Percentiles rank a stretch among this genome's conserved stretches.
Conservation (phyloP, 2,113 vertebrate species). For the Saguinus imperator region DNA sequence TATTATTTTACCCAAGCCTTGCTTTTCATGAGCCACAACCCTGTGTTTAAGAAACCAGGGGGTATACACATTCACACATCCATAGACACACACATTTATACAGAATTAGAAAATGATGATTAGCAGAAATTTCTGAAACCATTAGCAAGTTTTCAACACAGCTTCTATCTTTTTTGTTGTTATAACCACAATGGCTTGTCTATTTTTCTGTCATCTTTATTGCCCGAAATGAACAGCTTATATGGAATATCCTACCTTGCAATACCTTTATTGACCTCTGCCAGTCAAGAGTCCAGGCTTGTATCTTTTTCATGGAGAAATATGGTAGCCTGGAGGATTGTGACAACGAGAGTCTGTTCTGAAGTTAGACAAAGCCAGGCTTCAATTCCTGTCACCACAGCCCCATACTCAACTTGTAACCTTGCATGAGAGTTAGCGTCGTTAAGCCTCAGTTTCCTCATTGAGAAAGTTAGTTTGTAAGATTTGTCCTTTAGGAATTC, state of each 20-base stretch:
- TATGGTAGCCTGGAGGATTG: neutral
- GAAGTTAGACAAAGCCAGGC: neutral
- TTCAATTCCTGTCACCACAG: neutral
- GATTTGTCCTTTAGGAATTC: neutral
- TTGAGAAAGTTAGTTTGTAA: neutral
- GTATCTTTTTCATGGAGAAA: neutral
- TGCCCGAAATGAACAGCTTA: neutral
- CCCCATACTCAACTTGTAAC: neutral
- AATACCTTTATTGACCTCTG: neutral
- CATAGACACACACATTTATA: neutral
- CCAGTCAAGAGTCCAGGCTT: neutral
- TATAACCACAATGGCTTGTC: neutral
- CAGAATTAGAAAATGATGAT: neutral
- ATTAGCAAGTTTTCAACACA: neutral
- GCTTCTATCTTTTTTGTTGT: neutral
- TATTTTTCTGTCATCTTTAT: neutral
- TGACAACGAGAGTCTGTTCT: neutral
- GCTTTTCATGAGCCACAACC: neutral
- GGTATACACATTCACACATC: neutral
- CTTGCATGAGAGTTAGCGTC: neutral
- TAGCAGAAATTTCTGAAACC: neutral
- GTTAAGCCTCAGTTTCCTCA: neutral
- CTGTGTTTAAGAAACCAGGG: neutral
- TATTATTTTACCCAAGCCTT: neutral
- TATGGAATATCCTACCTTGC: rapidly evolving